A percentile compares a stretch with the other conserved stretches of the same genome.
These are phyloP conservation scores for Spea hammondii DNA, from an alignment of 2,797 vertebrate genomes.

Conservation along the genomic window DNA sequence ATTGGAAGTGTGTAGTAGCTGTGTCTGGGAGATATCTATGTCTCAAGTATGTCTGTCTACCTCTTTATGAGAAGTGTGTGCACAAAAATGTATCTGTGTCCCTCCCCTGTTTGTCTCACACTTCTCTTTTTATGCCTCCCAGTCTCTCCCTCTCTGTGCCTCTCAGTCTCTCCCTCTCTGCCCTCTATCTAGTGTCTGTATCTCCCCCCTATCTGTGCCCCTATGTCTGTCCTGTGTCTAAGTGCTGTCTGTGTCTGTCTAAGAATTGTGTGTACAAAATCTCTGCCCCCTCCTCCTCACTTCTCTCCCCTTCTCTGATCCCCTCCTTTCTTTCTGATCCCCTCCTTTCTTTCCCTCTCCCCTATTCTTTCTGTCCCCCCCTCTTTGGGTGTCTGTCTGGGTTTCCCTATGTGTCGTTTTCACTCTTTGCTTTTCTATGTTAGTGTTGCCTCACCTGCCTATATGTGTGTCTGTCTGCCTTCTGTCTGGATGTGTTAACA, in stretches of 20 bases:
- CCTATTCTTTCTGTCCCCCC: conserved; percentile 18
- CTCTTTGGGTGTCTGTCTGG: conserved; percentile 21
- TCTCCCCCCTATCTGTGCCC: conserved; percentile 43
- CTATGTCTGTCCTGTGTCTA: neutral
- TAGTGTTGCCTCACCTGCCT: conserved; percentile 44
- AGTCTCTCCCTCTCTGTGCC: conserved; percentile 29
- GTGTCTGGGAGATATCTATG: conserved; percentile 17
- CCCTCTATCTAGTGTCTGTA: conserved; percentile 41
- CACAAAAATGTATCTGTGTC: conserved; percentile 28
- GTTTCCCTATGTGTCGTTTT: conserved; percentile 1
- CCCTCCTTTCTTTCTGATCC: neutral
- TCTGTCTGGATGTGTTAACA: conserved; percentile 33
- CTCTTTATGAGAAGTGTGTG: conserved; percentile 11
- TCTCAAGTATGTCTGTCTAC: conserved; percentile 28
- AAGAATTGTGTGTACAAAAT: conserved; percentile 24
- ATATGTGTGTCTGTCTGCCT: conserved; percentile 34
- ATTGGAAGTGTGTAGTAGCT: neutral
- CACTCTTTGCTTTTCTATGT: conserved; percentile 20
- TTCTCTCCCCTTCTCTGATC: neutral
- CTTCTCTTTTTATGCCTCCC: conserved; percentile 18
- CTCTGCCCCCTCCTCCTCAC: neutral
- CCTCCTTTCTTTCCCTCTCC: conserved; percentile 2
- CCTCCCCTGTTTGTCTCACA: conserved; percentile 39
- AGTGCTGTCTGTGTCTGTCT: conserved; percentile 48
- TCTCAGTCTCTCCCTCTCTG: conserved; percentile 21